Base-by-base conservation (phyloP, 2,113 vertebrate genomes). In the Leptosomus discolor region DNA sequence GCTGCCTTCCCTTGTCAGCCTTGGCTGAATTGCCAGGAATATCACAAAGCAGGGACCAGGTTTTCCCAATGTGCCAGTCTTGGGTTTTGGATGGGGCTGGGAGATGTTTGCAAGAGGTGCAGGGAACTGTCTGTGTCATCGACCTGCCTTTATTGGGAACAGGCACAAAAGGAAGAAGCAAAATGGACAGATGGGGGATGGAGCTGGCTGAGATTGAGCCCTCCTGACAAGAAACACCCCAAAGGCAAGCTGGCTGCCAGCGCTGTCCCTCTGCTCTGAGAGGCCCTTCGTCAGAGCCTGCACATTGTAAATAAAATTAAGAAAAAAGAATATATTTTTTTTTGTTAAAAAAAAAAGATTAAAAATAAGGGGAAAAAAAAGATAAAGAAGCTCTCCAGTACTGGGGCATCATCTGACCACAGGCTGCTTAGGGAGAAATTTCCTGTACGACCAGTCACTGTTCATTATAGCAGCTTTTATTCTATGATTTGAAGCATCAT, bases 151-250 rank as follows among this genome's bases (percentile, higher is more conserved):
- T 20, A 1, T 41, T 22, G 50, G 89, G 50, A 53, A 39, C 0
- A 3, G 54, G 12, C 36, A 37, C 29, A 20, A 43, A 65, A 41
- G 12, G 27, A 70, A 68, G 75, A 80, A 85, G 71, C 71, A 27
- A 83, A 77, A 61, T 3, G 58, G 76, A 3, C 63, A 77, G 85
- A 70, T 86, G 92, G 74, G 82, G 71, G 71, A 43, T 77, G 91
- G 70, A 77, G 45, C 37, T n/a, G 64, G 45, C 50, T 91, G 94
- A 94, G 83, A 17, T 2, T 61, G 79, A 92, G 71, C 75, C 41
- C 18, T 94, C 21, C 86, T 91, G 93, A 88, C 83, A 83, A 69
- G 90, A 86, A 97, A 91, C 54, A 92, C 48, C 86, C 85, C 85
- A 84, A 90, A 86, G 94, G 88, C 67, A 20, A 76, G 36, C 67